Conservation (phyloP, 2,797 vertebrate species). For the Dendrocincla fuliginosa region DNA sequence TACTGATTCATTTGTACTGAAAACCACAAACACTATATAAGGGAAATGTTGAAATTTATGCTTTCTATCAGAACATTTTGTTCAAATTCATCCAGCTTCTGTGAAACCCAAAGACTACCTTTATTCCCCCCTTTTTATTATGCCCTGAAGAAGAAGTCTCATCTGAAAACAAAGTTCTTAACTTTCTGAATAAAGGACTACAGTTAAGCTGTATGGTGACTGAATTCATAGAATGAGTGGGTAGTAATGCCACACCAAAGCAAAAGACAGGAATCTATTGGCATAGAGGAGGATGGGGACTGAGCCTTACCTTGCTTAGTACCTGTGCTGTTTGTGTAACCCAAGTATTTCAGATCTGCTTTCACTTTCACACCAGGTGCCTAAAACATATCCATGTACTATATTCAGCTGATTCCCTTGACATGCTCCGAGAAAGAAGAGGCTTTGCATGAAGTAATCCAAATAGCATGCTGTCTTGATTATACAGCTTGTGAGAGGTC, state of each 20-base stretch:
- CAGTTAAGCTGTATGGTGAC: background rate
- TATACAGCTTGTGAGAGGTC: background rate
- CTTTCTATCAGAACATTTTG: background rate
- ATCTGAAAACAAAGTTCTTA: background rate
- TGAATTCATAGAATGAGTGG: background rate
- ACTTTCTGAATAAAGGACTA: background rate
- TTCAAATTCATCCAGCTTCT: background rate
- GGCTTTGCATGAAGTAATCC: background rate
- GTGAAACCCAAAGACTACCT: background rate
- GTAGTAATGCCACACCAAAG: background rate
- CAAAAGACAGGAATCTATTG: background rate
- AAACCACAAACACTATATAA: background rate
- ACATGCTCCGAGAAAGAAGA: background rate
- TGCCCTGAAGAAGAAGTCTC: background rate
- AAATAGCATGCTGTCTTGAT: background rate
- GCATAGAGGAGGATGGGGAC: background rate
- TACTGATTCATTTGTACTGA: background rate
- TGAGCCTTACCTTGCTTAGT: background rate
- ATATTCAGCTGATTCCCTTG: background rate
- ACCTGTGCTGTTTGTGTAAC: background rate
- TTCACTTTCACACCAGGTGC: background rate
- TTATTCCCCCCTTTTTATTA: background rate
- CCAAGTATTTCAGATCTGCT: background rate
- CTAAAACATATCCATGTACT: background rate
- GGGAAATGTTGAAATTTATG: background rate